Evolutionary conservation across 2,113 vertebrate genomes (phyloP), one percentile per base, ranked within the genome.

Genomic region (Leptobrachium ailaonicum): DNA sequence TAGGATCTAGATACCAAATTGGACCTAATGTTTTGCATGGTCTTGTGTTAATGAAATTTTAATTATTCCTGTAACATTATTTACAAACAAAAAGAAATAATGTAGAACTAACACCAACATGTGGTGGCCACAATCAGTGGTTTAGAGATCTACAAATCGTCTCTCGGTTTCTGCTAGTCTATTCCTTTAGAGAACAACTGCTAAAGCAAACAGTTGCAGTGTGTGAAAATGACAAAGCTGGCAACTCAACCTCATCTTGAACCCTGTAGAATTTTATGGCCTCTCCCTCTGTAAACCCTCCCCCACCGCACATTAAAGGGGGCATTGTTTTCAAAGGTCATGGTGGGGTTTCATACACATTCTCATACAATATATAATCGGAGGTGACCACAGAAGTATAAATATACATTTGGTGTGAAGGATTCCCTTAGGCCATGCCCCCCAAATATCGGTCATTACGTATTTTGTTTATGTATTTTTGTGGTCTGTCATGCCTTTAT

Each of bases 301-400:
- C 88, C 91, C 83, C 82, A 85, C 87, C 85, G 84, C 89, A 93
- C 92, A 93, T 93, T 96, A 96, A 97, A 97, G 92, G 89, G 85
- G 77, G 91, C 88, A 95, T 95, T 96, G 95, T 97, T 96, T 92
- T 87, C 88, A 90, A 89, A 85, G 94, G 93, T 97, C 95, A 96
- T 84, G 89, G 92, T 86, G 85, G 91, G 92, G 95, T 96, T 95
- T 92, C 94, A 92, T 94, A 90, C 89, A 86, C 84, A 91, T 92
- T 89, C 93, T 91, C 91, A 94, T 89, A 86, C 90, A 93, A 93
- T 80, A 86, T 89, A 93, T 93, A 91, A 90, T 88, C 84, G 87
- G 86, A 80, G 70, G 68, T 84, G 91, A 89, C 88, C 86, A 86
- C 53, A 88, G 76, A 54, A 66, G 77, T 79, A 80, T 62, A 73